Conservation (phyloP, 2,888 invertebrate genomes). For the Drosophila lutescens region DNA sequence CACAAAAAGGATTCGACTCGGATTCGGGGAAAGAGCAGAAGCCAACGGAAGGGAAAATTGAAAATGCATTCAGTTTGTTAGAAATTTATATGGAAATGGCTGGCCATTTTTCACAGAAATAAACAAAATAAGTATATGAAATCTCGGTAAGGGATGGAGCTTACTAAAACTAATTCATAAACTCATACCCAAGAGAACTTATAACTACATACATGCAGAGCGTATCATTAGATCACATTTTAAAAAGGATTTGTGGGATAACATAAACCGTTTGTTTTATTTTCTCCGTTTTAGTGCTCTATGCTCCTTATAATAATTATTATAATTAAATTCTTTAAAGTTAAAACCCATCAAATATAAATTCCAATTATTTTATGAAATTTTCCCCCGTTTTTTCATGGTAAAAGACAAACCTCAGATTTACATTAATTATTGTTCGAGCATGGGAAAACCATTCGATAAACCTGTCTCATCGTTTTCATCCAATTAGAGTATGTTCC, state of each 20-base stretch:
- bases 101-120: background rate
- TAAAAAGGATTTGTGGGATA: too few relatives aligned
- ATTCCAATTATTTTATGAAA: background rate
- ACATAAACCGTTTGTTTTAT: too few relatives aligned
- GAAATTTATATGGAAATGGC: conserved; percentile 2
- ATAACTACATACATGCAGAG: too few relatives aligned
- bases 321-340: background rate
- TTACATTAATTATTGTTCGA: background rate
- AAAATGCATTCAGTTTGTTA: conserved; percentile 34
- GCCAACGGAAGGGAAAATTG: conserved; percentile 5
- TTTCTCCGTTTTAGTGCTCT: too few relatives aligned
- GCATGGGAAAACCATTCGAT: background rate
- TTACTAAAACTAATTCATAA: too few relatives aligned
- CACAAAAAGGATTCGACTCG: conserved; percentile 14
- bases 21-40: conserved; percentile 9
- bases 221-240: too few relatives aligned
- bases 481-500: conserved; percentile 34
- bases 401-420: background rate
- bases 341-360: background rate
- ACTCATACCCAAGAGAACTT: too few relatives aligned
- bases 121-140: background rate
- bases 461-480: conserved; percentile 4
- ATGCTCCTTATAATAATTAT: too few relatives aligned
- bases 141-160: background rate
- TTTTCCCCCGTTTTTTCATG: background rate